Percentiles rank a stretch among this genome's conserved stretches.
phyloP scores from a whole-genome alignment of 1,140 invertebrate genomes.

The Ptiloglossa arizonensis region DNA sequence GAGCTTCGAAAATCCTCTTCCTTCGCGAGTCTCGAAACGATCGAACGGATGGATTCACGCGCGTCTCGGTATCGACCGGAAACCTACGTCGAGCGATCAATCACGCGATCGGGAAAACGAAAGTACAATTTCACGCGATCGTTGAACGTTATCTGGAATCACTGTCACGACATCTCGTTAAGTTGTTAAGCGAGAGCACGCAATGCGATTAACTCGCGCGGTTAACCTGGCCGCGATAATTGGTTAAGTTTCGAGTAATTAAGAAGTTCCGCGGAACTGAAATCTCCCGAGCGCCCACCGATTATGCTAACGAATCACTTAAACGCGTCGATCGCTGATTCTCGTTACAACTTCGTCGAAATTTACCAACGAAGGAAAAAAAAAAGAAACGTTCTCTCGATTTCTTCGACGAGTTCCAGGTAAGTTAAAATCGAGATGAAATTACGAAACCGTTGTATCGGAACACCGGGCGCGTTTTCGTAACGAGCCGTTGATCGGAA shows the following conservation, averaged over 20 bases:
- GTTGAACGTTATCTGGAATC: constrained; percentile 13
- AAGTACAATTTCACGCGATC: constrained; percentile 2
- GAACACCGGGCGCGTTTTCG: too few species aligned
- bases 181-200: constrained; percentile 23
- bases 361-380: neutral
- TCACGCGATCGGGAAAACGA: constrained; percentile 26
- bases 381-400: neutral
- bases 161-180: constrained; percentile 35
- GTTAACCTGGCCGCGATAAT: constrained; percentile 46
- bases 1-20: neutral
- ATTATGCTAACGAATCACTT: constrained; percentile 44
- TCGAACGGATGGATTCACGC: neutral
- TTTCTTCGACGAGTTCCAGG: too few species aligned
- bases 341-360: too few species aligned
- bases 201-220: constrained; percentile 42
- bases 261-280: constrained; percentile 31
- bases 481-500: neutral
- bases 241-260: constrained; percentile 48
- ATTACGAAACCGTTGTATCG: neutral
- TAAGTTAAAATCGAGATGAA: neutral
- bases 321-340: neutral
- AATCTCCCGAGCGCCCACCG: neutral
- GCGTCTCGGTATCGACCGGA: neutral
- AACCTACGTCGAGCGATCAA: neutral
- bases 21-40: neutral